Base-by-base conservation (phyloP, 1,140 invertebrate genomes). In the Globodera ellingtonae region DNA sequence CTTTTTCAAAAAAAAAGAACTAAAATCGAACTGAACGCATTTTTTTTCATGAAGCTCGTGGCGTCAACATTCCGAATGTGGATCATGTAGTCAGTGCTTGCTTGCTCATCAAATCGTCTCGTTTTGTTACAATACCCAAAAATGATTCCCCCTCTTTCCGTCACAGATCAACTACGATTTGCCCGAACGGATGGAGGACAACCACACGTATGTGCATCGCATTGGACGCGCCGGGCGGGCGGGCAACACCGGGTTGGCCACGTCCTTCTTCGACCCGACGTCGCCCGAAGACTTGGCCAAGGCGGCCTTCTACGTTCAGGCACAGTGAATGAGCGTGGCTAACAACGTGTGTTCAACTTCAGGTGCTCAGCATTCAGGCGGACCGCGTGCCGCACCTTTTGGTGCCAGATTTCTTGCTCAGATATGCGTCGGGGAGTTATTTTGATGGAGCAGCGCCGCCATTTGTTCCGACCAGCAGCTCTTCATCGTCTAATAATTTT, bases 231-330 rank as follows among this genome's bases (percentile, higher is more conserved):
- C 96, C 24, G 96, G 96, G 6, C 78, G 88, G 48, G 84, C 86
- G 15, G 87, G 87, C 66, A 88, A 88, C 71, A 78, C 82, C 93
- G 93, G 94, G 84, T 91, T 96, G 73, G 96, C 97, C 72, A 98
- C 96, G 44, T 98, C 96, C 15, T 99, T 99, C 91, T 98, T 99
- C 92, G 98, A 98, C 91, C 44, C 75, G 6, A 74, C 78, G 13
- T 46, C 35, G 10, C 73, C 73, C 8, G 73, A 75, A 10, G 73
- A 75, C 18, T 35, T 75, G 73, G 56, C 24, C 35, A 21, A 62
- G 13, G 66, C 35, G 4, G 56, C 35, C 13, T 59, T 46, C n/a
- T 69, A 62, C 73, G 66, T 62, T 4, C 13, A 75, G 35, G 73
- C 47, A 46, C n/a, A 35, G 72, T n/a, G 18, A 10, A 10, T 67